Base-by-base conservation (phyloP, 2,888 invertebrate species). In the Catocala fraxini region DNA sequence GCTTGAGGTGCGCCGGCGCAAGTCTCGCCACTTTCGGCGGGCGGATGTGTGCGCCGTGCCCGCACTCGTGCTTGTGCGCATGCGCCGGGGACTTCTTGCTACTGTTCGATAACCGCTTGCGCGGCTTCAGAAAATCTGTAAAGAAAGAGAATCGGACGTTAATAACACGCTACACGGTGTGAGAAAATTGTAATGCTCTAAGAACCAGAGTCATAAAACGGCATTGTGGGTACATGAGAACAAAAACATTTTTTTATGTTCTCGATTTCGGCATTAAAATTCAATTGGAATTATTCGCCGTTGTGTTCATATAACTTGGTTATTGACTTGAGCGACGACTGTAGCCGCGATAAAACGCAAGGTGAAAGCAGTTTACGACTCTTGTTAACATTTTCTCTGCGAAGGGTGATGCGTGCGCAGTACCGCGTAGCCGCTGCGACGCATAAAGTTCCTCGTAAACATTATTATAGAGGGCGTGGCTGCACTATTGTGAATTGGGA, bases 91-190 rank as follows among this genome's bases (percentile, higher is more conserved):
- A 93, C 85, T 93, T 95, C 88, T 95, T 92, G 72, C 91, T 92
- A 71, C 77, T 87, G 83, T 85, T 91, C 71, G 95, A 87, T 84
- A 94, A 85, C 86, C 95, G 95, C 86, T 96, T 96, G 87, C 96
- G 95, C 63, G 95, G 95, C 85, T 95, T 95, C 95, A 96, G 93
- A 91, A 94, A 96, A 94, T 96, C 96, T 96, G 96, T 42, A 96
- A 94, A 86, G 64, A 83, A 56, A 73, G 73, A 81, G 71, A 73
- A 71, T 60, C 41, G 34, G 4, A 65, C 59, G 49, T 73, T 65
- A 72, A 71, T 55, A 48, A 61, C 48, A 58, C 35, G 56, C 48
- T 59, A 48, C 9, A 41, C 25, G 25, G 39, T 33, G 10, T 51
- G 47, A 48, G 39, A 33, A 46, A 41, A 42, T 10, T 34, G n/a